A percentile compares a stretch with the other conserved stretches of the same genome.
These are phyloP conservation scores for Actinernus sp. DNA, from an alignment of 92 coral and sea anemone species.

Conservation along the genomic window DNA sequence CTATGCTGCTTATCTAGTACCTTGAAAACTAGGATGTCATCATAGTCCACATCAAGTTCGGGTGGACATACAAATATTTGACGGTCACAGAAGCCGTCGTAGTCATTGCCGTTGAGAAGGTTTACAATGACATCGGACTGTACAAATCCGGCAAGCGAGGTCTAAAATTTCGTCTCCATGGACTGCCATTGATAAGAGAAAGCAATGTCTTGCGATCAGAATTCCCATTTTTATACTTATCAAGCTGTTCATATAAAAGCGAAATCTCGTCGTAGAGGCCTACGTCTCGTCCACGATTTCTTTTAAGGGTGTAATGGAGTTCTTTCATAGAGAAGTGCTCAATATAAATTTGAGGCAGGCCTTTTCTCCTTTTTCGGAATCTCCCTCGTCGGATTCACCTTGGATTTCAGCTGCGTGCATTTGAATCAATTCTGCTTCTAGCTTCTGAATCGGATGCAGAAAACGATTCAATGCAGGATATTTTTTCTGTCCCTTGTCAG, in stretches of 20 bases:
- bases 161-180: slow-evolving; percentile 51
- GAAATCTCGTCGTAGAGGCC: slow-evolving; percentile 75
- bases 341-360: slow-evolving; percentile 32
- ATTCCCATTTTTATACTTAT: slow-evolving; percentile 60
- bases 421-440: background rate
- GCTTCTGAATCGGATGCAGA: slow-evolving; percentile 32
- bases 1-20: slow-evolving; percentile 28
- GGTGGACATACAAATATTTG: slow-evolving; percentile 68
- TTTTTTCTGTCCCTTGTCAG: slow-evolving; percentile 72
- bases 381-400: too few relatives aligned
- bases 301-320: slow-evolving; percentile 47
- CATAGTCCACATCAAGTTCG: slow-evolving; percentile 58
- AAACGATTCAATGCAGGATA: slow-evolving; percentile 58
- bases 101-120: slow-evolving; percentile 54
- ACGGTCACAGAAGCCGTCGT: slow-evolving; percentile 56
- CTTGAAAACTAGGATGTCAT: slow-evolving; percentile 16
- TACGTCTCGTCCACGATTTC: slow-evolving; percentile 59
- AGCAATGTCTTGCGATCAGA: slow-evolving; percentile 65
- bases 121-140: slow-evolving; percentile 59
- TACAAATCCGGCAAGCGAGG: slow-evolving; percentile 66
- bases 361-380: too few relatives aligned
- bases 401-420: too few relatives aligned
- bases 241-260: slow-evolving; percentile 55
- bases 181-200: slow-evolving; percentile 37
- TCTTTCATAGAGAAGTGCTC: slow-evolving; percentile 67